Evolutionary conservation across 2,113 vertebrate genomes (phyloP).

Genomic region (Eublepharis macularius): DNA sequence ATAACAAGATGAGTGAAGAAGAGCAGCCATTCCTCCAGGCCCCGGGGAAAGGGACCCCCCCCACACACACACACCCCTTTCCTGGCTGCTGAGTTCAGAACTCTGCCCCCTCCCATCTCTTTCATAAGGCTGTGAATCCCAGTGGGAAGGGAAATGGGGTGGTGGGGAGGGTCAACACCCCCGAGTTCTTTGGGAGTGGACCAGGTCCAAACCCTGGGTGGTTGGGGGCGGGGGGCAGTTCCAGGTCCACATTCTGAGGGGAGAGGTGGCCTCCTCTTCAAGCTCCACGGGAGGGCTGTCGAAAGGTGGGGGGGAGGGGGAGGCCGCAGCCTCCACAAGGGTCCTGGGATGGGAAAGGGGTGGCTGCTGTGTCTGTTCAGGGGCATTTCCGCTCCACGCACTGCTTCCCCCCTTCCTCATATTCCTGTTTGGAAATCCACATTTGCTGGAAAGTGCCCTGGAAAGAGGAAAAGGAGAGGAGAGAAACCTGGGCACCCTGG

Average conservation of each 20-base stretch:
- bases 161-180: no score
- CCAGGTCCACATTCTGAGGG: no score
- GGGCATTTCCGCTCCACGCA: slow-evolving; percentile 82
- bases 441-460: slow-evolving; percentile 81
- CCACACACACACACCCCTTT: no score
- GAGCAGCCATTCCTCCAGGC: background rate
- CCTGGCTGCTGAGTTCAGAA: background rate
- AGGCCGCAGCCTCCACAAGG: background rate
- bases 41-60: no score
- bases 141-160: background rate
- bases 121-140: no score
- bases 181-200: background rate
- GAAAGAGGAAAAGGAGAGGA: background rate
- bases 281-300: background rate
- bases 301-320: no score
- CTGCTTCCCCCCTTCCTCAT: slow-evolving; percentile 81
- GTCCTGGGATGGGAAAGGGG: background rate
- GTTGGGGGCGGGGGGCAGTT: background rate
- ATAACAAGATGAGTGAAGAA: no score
- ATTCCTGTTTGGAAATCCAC: slow-evolving; percentile 84
- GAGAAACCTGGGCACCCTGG: background rate
- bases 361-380: slow-evolving; percentile 36
- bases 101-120: background rate
- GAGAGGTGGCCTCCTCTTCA: background rate
- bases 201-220: no score